phyloP scores from a whole-genome alignment of 2,797 vertebrate species.

The Macrochelys suwanniensis region DNA sequence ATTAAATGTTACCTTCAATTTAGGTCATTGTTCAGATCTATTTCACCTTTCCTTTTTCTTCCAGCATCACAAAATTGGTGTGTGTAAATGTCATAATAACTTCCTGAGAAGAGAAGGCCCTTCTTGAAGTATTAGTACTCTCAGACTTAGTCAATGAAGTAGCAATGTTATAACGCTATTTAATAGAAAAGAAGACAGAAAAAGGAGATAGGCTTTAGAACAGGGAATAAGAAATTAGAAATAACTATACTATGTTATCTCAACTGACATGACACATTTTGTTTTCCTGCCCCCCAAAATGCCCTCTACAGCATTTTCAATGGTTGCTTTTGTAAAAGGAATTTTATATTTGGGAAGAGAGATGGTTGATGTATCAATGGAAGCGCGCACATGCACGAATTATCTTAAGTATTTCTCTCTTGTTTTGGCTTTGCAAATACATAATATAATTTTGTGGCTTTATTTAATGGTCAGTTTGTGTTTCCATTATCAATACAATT shows the following conservation, averaged over 20 bases:
- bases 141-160: neutral
- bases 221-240: neutral
- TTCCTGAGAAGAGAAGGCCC: neutral
- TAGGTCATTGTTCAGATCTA: slow-evolving; percentile 6
- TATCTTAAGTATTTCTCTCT: neutral
- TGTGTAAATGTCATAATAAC: neutral
- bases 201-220: neutral
- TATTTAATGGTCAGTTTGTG: neutral
- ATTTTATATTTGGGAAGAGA: neutral
- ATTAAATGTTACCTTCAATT: neutral
- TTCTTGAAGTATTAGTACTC: slow-evolving; percentile 1
- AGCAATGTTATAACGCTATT: neutral
- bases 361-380: neutral
- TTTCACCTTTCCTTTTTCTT: slow-evolving; percentile 19
- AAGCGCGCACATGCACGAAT: neutral
- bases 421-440: neutral
- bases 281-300: neutral
- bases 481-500: neutral
- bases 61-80: neutral
- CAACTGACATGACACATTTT: neutral
- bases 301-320: neutral
- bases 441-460: neutral
- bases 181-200: neutral
- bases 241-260: neutral
- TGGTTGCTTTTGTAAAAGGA: neutral